Evolutionary conservation across 1,140 invertebrate genomes (phyloP), one percentile per base, ranked within the genome.

Genomic region (Drosophila sucinea): DNA sequence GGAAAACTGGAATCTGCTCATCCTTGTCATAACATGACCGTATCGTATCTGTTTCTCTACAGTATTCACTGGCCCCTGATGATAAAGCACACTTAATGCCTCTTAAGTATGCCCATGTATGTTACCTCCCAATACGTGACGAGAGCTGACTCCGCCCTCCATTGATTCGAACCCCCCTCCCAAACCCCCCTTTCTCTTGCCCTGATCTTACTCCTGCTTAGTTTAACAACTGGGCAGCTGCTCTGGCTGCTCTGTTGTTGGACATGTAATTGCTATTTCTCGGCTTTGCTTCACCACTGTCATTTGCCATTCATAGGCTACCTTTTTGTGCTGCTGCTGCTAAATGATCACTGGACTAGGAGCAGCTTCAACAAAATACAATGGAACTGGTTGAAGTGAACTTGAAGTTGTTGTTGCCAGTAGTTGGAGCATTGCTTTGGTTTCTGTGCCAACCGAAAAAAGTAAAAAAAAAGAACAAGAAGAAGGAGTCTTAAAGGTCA

Each of bases 31-130:
- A 85, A 84, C 76, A 76, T 81, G 73, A 60, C 58, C 41, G 66
- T 75, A 74, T 67, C 77, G 70, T 70, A 58, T 51, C 74, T 61
- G 41, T n/a, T 69, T 25, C 40, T 54, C 17, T 51, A 51, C 7
- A 51, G 30, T 17, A 75, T 62, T 64, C 60, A 81, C 56, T 79
- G 75, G 60, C 63, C 62, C 51, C 41, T 33, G 69, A 67, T 83
- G 83, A 87, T 89, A 67, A 89, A 87, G 79, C 81, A 87, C 84
- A 87, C 44, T 87, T 87, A 87, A 65, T 87, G 83, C 73, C 54
- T 73, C 83, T 82, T 89, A 87, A 87, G 80, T 83, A 89, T 87
- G 84, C 73, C 83, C 84, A 89, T 87, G 79, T 89, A 74, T 77
- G 83, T 63, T 77, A 70, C 75, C 67, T 75, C 70, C 67, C 76